A percentile compares a stretch with the other conserved stretches of the same genome.
These are phyloP conservation scores for Pollenia griseotomentosa DNA, from an alignment of 2,888 invertebrate species.

Conservation along the genomic window DNA sequence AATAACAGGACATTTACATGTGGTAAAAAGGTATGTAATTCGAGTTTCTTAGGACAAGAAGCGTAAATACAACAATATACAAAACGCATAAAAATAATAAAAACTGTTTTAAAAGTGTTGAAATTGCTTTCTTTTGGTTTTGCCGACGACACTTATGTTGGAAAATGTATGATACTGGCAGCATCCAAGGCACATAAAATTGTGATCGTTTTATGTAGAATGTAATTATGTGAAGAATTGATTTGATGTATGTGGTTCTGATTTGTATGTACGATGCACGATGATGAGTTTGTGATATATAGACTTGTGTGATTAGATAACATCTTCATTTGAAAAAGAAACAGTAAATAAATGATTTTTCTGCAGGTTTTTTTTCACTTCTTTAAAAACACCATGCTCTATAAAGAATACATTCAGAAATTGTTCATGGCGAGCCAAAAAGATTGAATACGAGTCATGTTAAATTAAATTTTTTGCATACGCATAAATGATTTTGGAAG, in stretches of 20 bases:
- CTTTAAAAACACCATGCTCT: slow-evolving; percentile 70
- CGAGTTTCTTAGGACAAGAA: slow-evolving; percentile 35
- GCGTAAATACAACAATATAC: slow-evolving; percentile 61
- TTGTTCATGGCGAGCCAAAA: no score
- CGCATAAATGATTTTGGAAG: no score
- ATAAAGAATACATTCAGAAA: slow-evolving; percentile 46
- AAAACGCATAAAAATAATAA: slow-evolving; percentile 29
- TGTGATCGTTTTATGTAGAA: slow-evolving; percentile 57
- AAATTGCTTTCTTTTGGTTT: slow-evolving; percentile 60
- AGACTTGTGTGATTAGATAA: slow-evolving; percentile 63
- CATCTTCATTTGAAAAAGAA: slow-evolving; percentile 64
- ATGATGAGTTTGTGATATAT: slow-evolving; percentile 64
- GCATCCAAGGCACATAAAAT: slow-evolving; percentile 68
- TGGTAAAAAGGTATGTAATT: neutral
- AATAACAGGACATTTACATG: neutral
- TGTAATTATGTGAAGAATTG: slow-evolving; percentile 59
- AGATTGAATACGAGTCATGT: no score
- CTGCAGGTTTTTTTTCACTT: slow-evolving; percentile 2
- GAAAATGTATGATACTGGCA: slow-evolving; percentile 80
- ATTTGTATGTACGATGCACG: slow-evolving; percentile 52
- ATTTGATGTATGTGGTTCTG: slow-evolving; percentile 60
- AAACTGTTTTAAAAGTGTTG: slow-evolving; percentile 37
- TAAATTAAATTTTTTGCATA: no score
- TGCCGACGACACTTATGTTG: slow-evolving; percentile 84
- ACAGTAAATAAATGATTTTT: slow-evolving; percentile 33